Evolutionary conservation across 2,113 vertebrate species (phyloP).

Genomic region (Lampris megalopsis): DNA sequence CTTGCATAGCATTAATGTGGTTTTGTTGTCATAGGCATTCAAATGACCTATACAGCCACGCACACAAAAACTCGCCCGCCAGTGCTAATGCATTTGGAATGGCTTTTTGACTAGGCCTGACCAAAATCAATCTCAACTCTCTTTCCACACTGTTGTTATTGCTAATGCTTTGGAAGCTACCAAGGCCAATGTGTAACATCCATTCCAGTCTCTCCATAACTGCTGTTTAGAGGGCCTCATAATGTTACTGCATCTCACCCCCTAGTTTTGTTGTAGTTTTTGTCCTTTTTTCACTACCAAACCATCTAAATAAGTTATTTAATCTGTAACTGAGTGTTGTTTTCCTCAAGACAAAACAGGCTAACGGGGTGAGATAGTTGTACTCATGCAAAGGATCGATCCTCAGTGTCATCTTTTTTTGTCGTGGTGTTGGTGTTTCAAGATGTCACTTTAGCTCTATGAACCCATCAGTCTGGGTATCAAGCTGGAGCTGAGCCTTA

Average conservation of each 20-base stretch:
- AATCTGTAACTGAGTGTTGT: constrained; percentile 1
- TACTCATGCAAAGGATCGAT: background rate
- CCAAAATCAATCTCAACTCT: constrained; percentile 54
- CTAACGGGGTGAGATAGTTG: background rate
- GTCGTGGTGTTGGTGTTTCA: no score
- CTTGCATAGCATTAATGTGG: no score
- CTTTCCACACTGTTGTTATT: constrained; percentile 31
- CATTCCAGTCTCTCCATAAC: constrained; percentile 27
- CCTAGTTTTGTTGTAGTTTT: background rate
- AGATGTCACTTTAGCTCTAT: no score
- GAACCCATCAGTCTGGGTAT: no score
- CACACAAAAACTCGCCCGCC: background rate
- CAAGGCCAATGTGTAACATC: constrained; percentile 50
- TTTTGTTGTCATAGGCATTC: no score
- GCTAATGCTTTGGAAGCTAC: constrained; percentile 63
- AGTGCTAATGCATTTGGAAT: constrained; percentile 64
- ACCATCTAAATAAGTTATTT: background rate
- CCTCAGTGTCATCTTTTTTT: no score
- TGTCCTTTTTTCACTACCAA: background rate
- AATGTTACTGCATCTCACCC: background rate
- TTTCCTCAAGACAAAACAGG: background rate
- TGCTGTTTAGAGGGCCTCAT: constrained; percentile 21
- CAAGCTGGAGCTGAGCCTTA: no score
- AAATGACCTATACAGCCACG: background rate
- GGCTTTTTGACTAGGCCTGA: constrained; percentile 56